phyloP scores from a whole-genome alignment of 2,888 invertebrate genomes.

The Drosophila melanosoma region DNA sequence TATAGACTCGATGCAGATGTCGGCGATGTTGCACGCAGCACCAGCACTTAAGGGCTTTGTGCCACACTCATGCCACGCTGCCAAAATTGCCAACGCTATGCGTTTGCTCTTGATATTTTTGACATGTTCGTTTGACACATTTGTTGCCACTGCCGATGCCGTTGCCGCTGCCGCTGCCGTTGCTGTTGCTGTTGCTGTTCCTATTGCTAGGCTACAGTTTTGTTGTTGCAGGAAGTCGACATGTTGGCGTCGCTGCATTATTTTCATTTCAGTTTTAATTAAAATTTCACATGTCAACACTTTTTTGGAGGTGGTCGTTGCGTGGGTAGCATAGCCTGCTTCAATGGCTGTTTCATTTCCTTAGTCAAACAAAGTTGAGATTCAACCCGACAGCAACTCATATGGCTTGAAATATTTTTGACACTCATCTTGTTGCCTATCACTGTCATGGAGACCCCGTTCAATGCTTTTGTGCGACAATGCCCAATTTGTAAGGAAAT shows the following conservation, averaged over 20 bases:
- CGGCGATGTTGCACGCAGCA: constrained; percentile 39
- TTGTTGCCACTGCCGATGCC: constrained; percentile 26
- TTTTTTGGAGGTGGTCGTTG: constrained; percentile 55
- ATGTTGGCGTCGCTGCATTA: constrained; percentile 36
- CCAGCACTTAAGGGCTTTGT: constrained; percentile 77
- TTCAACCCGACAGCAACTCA: not conserved
- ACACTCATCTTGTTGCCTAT: constrained; percentile 25
- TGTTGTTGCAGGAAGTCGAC: constrained; percentile 14
- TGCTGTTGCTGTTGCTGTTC: constrained; percentile 16
- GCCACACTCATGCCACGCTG: constrained; percentile 30
- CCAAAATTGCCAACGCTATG: constrained; percentile 44
- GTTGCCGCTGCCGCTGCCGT: constrained; percentile 9
- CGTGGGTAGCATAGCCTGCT: constrained; percentile 1
- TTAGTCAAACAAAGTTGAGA: constrained; percentile 32
- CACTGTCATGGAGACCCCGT: constrained; percentile 26
- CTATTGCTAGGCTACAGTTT: constrained; percentile 33
- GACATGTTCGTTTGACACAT: constrained; percentile 72
- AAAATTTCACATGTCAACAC: constrained; percentile 79
- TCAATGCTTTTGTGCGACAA: constrained; percentile 32
- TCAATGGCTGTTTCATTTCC: constrained; percentile 62
- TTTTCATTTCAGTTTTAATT: constrained; percentile 74
- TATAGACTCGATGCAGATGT: constrained; percentile 31
- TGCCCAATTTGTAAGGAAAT: constrained; percentile 62
- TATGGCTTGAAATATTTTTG: constrained; percentile 20
- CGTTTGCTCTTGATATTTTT: constrained; percentile 73